Evolutionary conservation across 2,888 invertebrate species (phyloP), one percentile per base, ranked within the genome.

Genomic region (Adineta ricciae): DNA sequence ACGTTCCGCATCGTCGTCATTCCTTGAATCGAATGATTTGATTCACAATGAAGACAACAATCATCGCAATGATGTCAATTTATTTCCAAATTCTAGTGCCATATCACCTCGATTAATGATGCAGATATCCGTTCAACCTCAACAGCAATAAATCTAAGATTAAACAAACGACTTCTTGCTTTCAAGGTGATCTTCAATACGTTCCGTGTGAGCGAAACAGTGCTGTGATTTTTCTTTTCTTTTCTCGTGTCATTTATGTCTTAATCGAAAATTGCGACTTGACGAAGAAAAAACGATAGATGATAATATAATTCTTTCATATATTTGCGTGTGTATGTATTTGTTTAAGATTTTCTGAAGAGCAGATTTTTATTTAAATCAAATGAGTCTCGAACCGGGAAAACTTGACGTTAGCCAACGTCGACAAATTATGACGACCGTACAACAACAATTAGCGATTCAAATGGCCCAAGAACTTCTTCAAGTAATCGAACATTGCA

Each of bases 401-500:
- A 87, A 86, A 84, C 78, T 88, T 84, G 86, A 87, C 72, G 78
- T 86, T 41, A 86, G 86, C 16, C 87, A 89, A 49, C 87, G 87
- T 83, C 89, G 89, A 72, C 88, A 88, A 72, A 91, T 97, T 86
- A 96, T 97, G 94, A 95, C 95, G 88, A 94, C 95, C 92, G 94
- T 97, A 49, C 96, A 96, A 91, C 95, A 96, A 90, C 96, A 97
- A 92, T 94, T 97, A 86, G 96, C 96, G 0, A 93, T 97, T 85
- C 96, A 96, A 73, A 96, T 95, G 91, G 95, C 95, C 54, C 96
- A 97, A 90, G 96, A 96, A 92, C 91, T 97, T 87, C 92, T 97
- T 87, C 94, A 95, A 90, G 94, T 94, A 92, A 36, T n/a, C 41
- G 24, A 19, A 38, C 78, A 73, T 32, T 0, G 24, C 16, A 7